phyloP scores from a whole-genome alignment of 64 coral and sea anemone species.

The Montipora capricornis region DNA sequence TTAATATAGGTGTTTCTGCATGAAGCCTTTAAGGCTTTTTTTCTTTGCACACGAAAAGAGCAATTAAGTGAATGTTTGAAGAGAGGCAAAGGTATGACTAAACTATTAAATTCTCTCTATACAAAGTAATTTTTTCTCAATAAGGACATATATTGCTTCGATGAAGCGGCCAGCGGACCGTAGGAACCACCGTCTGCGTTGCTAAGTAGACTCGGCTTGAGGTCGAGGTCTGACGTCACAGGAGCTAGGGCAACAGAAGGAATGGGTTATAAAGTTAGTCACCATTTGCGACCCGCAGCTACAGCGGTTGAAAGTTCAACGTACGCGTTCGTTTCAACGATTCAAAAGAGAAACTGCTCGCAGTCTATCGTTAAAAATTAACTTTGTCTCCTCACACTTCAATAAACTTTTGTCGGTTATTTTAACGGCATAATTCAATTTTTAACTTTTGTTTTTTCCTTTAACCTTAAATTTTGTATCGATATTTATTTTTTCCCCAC shows the following conservation, averaged over 20 bases:
- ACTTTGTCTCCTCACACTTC: no score
- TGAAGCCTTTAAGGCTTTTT: constrained; percentile 11
- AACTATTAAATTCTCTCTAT: neutral
- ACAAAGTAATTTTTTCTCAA: constrained; percentile 74
- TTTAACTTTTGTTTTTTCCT: no score
- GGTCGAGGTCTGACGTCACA: constrained; percentile 66
- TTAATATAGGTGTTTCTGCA: neutral
- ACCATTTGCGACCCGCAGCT: no score
- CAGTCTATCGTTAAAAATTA: no score
- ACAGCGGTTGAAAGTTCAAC: no score
- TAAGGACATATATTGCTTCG: constrained; percentile 73
- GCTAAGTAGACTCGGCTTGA: constrained; percentile 56
- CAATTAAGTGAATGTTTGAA: neutral
- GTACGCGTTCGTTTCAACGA: no score
- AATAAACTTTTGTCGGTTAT: no score
- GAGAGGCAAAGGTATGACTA: neutral
- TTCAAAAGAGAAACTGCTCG: no score
- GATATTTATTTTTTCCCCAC: no score
- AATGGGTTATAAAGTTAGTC: neutral
- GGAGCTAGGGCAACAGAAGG: constrained; percentile 25
- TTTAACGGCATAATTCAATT: no score
- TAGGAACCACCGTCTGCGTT: constrained; percentile 59
- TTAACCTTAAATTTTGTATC: no score
- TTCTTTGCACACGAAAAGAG: neutral
- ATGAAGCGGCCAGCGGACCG: constrained; percentile 51